These are phyloP conservation scores for Heliocidaris erythrogramma DNA, from an alignment of 35 echinoderm and acorn worm genomes.

Conservation along the genomic window DNA sequence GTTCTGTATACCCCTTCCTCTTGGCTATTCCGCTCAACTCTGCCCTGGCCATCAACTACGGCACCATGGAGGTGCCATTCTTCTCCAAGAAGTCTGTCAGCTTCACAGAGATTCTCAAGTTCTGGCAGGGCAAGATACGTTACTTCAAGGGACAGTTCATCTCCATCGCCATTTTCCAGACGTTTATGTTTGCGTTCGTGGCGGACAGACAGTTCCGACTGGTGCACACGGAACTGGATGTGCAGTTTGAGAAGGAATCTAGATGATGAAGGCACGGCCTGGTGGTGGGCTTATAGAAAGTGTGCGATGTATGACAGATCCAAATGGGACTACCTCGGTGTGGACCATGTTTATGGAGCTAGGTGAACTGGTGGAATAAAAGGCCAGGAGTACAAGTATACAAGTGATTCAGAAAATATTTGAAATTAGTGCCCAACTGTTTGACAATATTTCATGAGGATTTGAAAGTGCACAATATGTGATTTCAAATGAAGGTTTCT, in stretches of 20 bases:
- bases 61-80: conserved; percentile 74
- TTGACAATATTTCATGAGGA: too few species aligned
- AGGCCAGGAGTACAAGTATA: neutral
- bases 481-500: too few species aligned
- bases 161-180: conserved; percentile 74
- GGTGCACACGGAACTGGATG: conserved; percentile 24
- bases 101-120: conserved; percentile 31
- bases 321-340: neutral
- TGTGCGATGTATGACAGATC: neutral
- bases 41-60: conserved; percentile 63
- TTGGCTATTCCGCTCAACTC: conserved; percentile 67
- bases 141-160: conserved; percentile 85
- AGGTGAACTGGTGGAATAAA: neutral
- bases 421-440: neutral
- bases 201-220: conserved; percentile 6
- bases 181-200: conserved; percentile 23
- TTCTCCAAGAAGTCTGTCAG: conserved; percentile 53
- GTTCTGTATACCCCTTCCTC: conserved; percentile 65
- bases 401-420: neutral
- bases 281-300: neutral
- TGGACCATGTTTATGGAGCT: neutral
- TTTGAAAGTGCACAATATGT: too few species aligned
- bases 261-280: neutral
- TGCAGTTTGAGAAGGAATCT: neutral
- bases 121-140: conserved; percentile 67